Evolutionary conservation across 2,797 vertebrate genomes (phyloP), one percentile per base, ranked within the genome.

Genomic region (Phataginus tetradactyla): DNA sequence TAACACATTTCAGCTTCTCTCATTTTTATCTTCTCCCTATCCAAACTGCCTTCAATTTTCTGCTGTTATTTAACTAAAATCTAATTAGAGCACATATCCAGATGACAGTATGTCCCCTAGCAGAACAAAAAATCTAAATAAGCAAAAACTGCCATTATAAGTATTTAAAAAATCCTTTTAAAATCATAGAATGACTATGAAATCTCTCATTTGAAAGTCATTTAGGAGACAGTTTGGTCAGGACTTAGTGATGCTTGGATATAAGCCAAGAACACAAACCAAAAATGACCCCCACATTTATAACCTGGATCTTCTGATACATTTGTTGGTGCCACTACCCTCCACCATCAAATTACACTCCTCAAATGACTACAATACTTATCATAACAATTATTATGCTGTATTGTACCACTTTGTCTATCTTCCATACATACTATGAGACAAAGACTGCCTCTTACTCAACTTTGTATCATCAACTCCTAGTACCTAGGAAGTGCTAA

Each of bases 141-240:
- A 91, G 5, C 75, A 90, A 14, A 71, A 96, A 29, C 1, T 83
- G 11, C 81, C 96, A 61, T 80, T 64, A 3, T 5, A 86, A 90
- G 18, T 83, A 25, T 45, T 12, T 45, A 12, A 78, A 91, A 45
- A 89, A n/a, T 72, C 5, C 15, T 68, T 95, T 74, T 64, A 85
- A 96, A 91, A 68, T 80, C 57, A 83, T 27, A 89, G 32, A 68
- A 95, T 83, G 15, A 96, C 66, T 85, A 85, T 87, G 91, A 64
- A 74, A 59, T 57, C 20, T 80, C 5, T 69, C 39, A 75, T 27
- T 32, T 85, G 23, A 64, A 94, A 94, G 53, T 69, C 57, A 77
- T 74, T 92, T 84, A 84, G 59, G 27, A 90, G 23, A 61, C 25
- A 78, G 2, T 57, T 64, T 59, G 25, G 18, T 11, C 29, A 93